Base-by-base conservation (phyloP, 1,140 invertebrate genomes). In the Drosophila sp. region DNA sequence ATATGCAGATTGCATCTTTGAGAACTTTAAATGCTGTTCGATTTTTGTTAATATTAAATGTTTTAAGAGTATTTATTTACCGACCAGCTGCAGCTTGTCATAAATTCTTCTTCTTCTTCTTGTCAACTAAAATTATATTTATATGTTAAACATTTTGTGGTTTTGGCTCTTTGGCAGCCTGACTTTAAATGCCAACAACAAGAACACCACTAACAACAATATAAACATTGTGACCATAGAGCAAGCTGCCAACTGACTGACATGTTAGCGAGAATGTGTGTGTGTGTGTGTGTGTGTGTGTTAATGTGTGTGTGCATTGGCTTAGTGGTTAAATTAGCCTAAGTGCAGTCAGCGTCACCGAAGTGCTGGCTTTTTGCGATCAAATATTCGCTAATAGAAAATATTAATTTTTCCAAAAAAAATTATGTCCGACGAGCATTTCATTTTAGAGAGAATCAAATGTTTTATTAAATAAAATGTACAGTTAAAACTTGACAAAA, bases 261-360 rank as follows among this genome's bases (percentile, higher is more conserved):
- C 83, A 70, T 64, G 11, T 53, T 32, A 59, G 32, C 74, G 40
- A 32, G 56, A 40, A 16, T 53, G 9, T 40, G 16, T 64, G 21
- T 64, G 29, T 48, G 18, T n/a, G n/a, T n/a, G n/a, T n/a, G n/a
- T n/a, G 21, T 41, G 57, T 62, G 58, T n/a, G 41, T 59, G 43
- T 48, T n/a, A 38, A n/a, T 70, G 50, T 54, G 29, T 63, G 13
- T 66, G 59, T 59, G 13, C 41, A 54, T 13, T 76, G 58, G 69
- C 75, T 80, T 86, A 67, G 82, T 71, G 83, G 83, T 87, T 83
- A 76, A 87, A 87, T 87, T 87, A 87, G 83, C 78, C 83, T 77
- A 87, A 87, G 83, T 87, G 83, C 76, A 80, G 76, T 83, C 65
- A 74, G 38, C 48, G 63, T 67, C 73, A 81, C 58, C 51, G 53